These are phyloP conservation scores for Aradus depressus DNA, from an alignment of 2,888 invertebrate species.

Conservation along the genomic window DNA sequence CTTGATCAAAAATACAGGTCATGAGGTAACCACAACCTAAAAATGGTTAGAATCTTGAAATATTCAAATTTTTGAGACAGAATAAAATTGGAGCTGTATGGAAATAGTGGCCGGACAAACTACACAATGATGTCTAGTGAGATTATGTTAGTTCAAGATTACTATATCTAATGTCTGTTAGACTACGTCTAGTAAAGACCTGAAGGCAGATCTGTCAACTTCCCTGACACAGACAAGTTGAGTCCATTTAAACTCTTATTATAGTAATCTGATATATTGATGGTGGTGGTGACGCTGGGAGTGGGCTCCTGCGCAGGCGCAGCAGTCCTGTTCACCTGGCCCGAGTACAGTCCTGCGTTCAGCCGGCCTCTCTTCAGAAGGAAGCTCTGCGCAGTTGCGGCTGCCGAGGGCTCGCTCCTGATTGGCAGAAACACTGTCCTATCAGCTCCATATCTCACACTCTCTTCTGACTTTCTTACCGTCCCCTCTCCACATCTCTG, in stretches of 20 bases:
- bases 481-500: constrained; percentile 8
- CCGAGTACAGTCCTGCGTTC: constrained; percentile 55
- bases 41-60: not conserved
- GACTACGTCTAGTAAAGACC: constrained; percentile 31
- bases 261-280: constrained; percentile 27
- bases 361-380: constrained; percentile 48
- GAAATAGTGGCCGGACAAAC: too few relatives aligned
- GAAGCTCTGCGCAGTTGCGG: constrained; percentile 38
- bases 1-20: too few relatives aligned
- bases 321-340: constrained; percentile 37
- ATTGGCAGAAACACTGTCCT: constrained; percentile 29
- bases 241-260: constrained; percentile 28
- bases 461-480: constrained; percentile 10
- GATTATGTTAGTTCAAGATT: too few relatives aligned
- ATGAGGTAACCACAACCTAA: too few relatives aligned
- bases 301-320: constrained; percentile 3
- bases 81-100: too few relatives aligned
- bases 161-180: too few relatives aligned
- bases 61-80: not conserved
- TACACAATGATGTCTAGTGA: too few relatives aligned
- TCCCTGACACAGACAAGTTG: constrained; percentile 31
- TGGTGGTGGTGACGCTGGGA: constrained; percentile 14
- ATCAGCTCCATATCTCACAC: constrained; percentile 23
- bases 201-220: constrained; percentile 33
- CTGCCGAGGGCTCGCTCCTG: constrained; percentile 22